phyloP scores from a whole-genome alignment of 92 coral and sea anemone species.

The Epizoanthus ramosus region DNA sequence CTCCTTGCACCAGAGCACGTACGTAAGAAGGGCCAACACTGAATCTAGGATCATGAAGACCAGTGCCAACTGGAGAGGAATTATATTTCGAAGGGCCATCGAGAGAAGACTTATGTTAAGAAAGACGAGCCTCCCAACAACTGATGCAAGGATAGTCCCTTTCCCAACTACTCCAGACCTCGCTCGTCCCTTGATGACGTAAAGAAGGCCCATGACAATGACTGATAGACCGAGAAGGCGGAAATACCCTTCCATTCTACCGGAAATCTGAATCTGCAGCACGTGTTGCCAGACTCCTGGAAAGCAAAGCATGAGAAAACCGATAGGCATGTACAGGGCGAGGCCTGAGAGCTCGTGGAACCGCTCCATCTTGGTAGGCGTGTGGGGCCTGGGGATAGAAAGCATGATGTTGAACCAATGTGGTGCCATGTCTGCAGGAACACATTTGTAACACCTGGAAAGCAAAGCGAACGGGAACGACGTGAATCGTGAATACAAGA shows the following conservation, averaged over 20 bases:
- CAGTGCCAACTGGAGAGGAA: conserved; percentile 28
- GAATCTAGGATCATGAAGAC: conserved; percentile 35
- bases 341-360: conserved; percentile 51
- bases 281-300: conserved; percentile 40
- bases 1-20: conserved; percentile 45
- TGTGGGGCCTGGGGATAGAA: conserved; percentile 39
- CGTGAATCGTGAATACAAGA: too few relatives aligned
- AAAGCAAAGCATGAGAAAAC: conserved; percentile 23
- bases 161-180: conserved; percentile 30
- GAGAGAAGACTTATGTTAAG: not conserved
- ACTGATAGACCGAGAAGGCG: conserved; percentile 20
- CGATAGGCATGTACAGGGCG: conserved; percentile 23
- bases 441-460: too few relatives aligned
- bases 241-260: conserved; percentile 37
- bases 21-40: conserved; percentile 41
- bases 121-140: conserved; percentile 44
- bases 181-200: conserved; percentile 41
- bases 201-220: conserved; percentile 45
- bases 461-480: too few relatives aligned
- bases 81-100: conserved; percentile 33
- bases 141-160: conserved; percentile 57
- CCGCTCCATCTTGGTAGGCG: conserved; percentile 27
- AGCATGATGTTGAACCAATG: conserved; percentile 53
- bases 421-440: not conserved
- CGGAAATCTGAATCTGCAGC: conserved; percentile 25